Base-by-base conservation (phyloP, 64 coral and sea anemone genomes). In the Porites lutea region DNA sequence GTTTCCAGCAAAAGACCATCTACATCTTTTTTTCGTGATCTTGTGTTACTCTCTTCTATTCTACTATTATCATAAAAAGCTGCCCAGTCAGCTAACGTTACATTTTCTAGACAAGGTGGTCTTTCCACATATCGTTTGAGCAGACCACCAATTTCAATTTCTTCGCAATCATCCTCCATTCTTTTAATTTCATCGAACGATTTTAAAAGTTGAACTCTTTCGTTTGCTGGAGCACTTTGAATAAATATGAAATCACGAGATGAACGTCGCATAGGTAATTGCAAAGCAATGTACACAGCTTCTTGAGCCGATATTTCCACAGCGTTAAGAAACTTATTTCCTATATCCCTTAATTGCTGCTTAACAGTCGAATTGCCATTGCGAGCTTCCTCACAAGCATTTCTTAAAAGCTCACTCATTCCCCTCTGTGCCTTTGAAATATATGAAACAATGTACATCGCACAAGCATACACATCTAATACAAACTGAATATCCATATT, bases 241-340 rank as follows among this genome's bases (percentile, higher is more conserved):
- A 78, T 78, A 50, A 78, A 82, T n/a, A 82, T 53, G 2, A 82
- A n/a, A 13, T 82, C 47, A 57, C 52, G 48, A 19, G 79, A 82
- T 5, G 52, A 82, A 4, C 54, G 47, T 16, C 79, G 4, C 13
- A 82, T 57, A 55, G 79, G 79, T 57, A 82, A 44, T 21, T 82
- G 79, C 60, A 93, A 27, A 43, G 67, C 83, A 15, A 88, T 46
- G 47, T 93, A 87, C 0, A 93, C 91, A 73, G 83, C 82, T 52
- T 93, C 91, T 78, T 93, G 88, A 13, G 88, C 79, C 61, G 5
- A 58, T 64, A 83, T 62, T 64, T 83, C 79, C 16, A 83, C 79
- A 22, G 20, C 54, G 13, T 83, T 83, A 2, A 83, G 15, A 45
- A 83, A 83, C 22, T 83, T 83, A 23, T 61, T 83, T 8, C 79